Percentiles rank a stretch among this genome's conserved stretches.
phyloP scores from a whole-genome alignment of 2,888 invertebrate genomes.

The Amiota mariae region DNA sequence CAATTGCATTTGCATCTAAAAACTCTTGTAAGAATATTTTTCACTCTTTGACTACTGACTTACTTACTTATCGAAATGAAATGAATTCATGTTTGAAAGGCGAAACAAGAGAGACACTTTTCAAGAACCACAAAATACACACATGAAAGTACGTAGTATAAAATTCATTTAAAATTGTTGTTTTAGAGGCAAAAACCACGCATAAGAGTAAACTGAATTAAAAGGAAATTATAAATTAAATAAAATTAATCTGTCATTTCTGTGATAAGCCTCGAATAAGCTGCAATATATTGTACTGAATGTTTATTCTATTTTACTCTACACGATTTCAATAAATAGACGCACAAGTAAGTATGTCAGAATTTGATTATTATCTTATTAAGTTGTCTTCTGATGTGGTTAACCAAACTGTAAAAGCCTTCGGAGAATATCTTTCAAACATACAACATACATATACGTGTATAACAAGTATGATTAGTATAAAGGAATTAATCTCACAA shows the following conservation, averaged over 20 bases:
- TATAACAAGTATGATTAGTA: too few species aligned
- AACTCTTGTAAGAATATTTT: slow-evolving; percentile 6
- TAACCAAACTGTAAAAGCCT: slow-evolving; percentile 1
- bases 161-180: not conserved
- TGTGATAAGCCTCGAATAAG: not conserved
- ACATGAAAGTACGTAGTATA: not conserved
- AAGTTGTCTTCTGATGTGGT: slow-evolving; percentile 3
- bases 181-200: not conserved
- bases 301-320: too few species aligned
- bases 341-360: not conserved
- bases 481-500: not conserved
- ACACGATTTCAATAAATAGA: not conserved
- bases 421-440: not conserved
- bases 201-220: not conserved
- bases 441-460: too few species aligned
- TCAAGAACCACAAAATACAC: too few species aligned
- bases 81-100: too few species aligned
- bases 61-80: not conserved
- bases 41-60: not conserved
- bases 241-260: not conserved
- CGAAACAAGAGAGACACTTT: too few species aligned
- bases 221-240: not conserved
- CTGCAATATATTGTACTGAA: too few species aligned
- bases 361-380: not conserved
- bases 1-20: slow-evolving; percentile 15